Evolutionary conservation across 1,140 invertebrate species (phyloP).

Genomic region (Papilio helenus): DNA sequence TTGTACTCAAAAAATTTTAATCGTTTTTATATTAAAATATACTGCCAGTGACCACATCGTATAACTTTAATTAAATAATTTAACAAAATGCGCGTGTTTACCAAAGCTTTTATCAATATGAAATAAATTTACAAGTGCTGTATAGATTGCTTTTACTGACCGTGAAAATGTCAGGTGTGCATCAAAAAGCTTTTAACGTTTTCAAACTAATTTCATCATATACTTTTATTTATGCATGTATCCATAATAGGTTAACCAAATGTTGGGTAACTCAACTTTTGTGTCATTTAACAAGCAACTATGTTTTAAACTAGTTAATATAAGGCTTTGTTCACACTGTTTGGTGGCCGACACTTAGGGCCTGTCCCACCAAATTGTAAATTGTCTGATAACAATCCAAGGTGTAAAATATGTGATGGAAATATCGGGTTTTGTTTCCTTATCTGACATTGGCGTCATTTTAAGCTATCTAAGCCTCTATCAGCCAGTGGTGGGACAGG

Average conservation of each 20-base stretch:
- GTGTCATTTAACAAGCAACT: not conserved
- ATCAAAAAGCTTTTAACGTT: constrained; percentile 20
- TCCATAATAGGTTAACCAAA: not conserved
- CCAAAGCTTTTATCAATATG: constrained; percentile 14
- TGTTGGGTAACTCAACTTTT: not conserved
- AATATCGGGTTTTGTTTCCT: too few species aligned
- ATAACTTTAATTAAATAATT: not conserved
- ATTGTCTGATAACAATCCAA: too few species aligned
- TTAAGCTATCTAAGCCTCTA: too few species aligned
- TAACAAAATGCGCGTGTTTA: not conserved
- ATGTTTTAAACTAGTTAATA: too few species aligned
- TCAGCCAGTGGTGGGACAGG: too few species aligned
- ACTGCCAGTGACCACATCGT: not conserved
- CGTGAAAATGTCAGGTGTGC: constrained; percentile 11
- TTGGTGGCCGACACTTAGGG: too few species aligned
- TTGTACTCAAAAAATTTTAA: not conserved
- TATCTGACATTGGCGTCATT: too few species aligned
- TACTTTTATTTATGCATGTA: not conserved
- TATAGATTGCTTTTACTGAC: constrained; percentile 14
- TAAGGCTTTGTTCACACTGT: too few species aligned
- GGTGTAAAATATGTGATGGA: too few species aligned
- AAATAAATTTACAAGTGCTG: constrained; percentile 2
- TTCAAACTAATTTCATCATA: constrained; percentile 3
- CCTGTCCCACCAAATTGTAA: too few species aligned
- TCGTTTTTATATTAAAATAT: not conserved